These are phyloP conservation scores for Netelia fuscicornis DNA, from an alignment of 2,888 invertebrate species.

Conservation along the genomic window DNA sequence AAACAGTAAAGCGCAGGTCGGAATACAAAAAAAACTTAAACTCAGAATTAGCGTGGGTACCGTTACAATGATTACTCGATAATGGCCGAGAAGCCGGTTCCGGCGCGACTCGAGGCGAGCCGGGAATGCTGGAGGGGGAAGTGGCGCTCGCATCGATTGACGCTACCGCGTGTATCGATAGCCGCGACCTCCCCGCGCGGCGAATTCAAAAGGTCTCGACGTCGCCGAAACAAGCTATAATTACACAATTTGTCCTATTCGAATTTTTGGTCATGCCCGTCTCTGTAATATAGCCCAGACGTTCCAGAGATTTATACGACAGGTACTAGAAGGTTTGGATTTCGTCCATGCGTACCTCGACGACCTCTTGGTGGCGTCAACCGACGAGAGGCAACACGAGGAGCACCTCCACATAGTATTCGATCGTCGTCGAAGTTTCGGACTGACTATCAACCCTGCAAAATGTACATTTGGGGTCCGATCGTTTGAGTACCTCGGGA, in stretches of 20 bases:
- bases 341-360: conserved; percentile 44
- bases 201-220: too few relatives aligned
- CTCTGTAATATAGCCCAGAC: conserved; percentile 73
- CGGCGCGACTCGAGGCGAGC: too few relatives aligned
- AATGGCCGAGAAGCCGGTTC: too few relatives aligned
- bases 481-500: conserved; percentile 75
- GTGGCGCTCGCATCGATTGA: too few relatives aligned
- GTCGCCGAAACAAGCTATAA: too few relatives aligned
- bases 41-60: too few relatives aligned
- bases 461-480: conserved; percentile 78
- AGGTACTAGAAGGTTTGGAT: conserved; percentile 32
- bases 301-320: conserved; percentile 73
- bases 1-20: too few relatives aligned
- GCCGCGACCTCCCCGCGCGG: too few relatives aligned
- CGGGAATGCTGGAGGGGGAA: too few relatives aligned
- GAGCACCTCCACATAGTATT: conserved; percentile 63
- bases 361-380: conserved; percentile 53
- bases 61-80: too few relatives aligned
- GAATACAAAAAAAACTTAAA: too few relatives aligned
- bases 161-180: too few relatives aligned
- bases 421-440: conserved; percentile 59
- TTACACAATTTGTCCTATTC: conserved; percentile 74
- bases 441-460: conserved; percentile 68
- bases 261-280: conserved; percentile 71
- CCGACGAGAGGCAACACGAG: conserved; percentile 12